Evolutionary conservation across 2,797 vertebrate species (phyloP).

Genomic region (Galago senegalensis): DNA sequence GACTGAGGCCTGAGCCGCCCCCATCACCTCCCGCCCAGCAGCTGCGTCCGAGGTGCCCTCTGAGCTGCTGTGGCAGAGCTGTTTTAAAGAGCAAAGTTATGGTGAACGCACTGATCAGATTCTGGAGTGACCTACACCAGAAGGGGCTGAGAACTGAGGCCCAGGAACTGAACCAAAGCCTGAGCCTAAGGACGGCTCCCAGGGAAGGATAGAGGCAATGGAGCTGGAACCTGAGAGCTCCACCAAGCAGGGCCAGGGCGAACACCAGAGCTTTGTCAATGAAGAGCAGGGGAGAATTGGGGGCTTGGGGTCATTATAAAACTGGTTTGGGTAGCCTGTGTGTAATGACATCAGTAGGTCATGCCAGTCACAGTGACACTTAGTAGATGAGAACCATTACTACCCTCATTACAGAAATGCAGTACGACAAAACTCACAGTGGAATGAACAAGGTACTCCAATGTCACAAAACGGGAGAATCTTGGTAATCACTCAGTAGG

Average conservation of each 20-base stretch:
- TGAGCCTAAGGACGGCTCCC: no score
- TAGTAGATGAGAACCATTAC: neutral
- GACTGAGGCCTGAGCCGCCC: fast-evolving
- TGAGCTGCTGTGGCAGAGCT: neutral
- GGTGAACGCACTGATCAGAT: neutral
- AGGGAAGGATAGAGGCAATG: fast-evolving
- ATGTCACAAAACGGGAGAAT: neutral
- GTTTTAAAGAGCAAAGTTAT: neutral
- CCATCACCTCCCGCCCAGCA: neutral
- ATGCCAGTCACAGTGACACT: neutral
- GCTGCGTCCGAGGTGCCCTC: neutral
- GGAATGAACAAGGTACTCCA: neutral
- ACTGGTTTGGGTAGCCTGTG: neutral
- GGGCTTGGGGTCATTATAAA: neutral
- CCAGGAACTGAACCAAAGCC: neutral
- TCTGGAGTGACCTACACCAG: neutral
- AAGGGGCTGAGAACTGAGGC: neutral
- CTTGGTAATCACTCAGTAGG: neutral
- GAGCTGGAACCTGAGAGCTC: neutral
- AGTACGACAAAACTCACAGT: no score
- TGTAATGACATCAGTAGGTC: neutral
- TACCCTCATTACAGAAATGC: neutral
- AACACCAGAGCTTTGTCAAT: neutral
- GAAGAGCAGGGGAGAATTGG: no score
- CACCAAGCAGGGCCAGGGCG: neutral